Evolutionary conservation across 2,888 invertebrate genomes (phyloP).

Genomic region (Lysandra coridon): DNA sequence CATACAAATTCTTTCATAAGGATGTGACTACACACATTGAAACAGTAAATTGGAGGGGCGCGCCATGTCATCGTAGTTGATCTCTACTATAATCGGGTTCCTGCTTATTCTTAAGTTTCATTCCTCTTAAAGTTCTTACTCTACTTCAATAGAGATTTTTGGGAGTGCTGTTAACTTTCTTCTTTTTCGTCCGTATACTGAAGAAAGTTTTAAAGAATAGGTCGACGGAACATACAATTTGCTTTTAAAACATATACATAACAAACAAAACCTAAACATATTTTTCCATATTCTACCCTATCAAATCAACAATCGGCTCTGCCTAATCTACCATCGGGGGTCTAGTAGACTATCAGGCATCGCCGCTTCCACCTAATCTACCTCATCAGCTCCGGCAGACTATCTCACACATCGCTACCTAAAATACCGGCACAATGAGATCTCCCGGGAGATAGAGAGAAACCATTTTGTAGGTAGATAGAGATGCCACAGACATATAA

Average conservation of each 20-base stretch:
- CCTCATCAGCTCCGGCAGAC: conserved; percentile 25
- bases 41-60: too few relatives aligned
- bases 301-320: not conserved
- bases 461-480: conserved; percentile 62
- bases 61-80: too few relatives aligned
- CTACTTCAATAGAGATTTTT: too few relatives aligned
- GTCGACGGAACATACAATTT: too few relatives aligned
- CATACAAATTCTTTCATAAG: too few relatives aligned
- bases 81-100: not conserved
- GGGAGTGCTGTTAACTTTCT: too few relatives aligned
- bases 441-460: conserved; percentile 56
- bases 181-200: too few relatives aligned
- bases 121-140: not conserved
- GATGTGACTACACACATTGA: too few relatives aligned
- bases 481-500: not conserved
- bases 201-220: too few relatives aligned
- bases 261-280: too few relatives aligned
- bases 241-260: too few relatives aligned
- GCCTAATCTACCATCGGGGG: not conserved
- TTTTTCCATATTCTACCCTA: not conserved
- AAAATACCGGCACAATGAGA: conserved; percentile 42
- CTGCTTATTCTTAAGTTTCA: not conserved
- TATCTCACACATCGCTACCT: conserved; percentile 27
- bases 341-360: conserved; percentile 6
- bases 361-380: conserved; percentile 14